Conservation (phyloP, 2,797 vertebrate species). For the Eulemur rubriventer region DNA sequence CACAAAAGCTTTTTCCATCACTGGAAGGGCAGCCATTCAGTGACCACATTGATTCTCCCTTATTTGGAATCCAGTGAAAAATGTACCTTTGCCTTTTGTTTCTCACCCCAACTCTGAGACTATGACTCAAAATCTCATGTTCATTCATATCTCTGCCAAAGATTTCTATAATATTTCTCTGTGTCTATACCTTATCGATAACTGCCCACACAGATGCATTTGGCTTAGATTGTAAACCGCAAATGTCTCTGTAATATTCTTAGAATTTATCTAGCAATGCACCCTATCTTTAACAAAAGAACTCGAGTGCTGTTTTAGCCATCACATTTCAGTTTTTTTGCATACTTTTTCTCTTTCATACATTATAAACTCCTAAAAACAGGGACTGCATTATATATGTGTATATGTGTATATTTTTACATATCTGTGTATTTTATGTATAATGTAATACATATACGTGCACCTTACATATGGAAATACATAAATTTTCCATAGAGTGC, state of each 20-base stretch:
- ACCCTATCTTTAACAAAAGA: not conserved
- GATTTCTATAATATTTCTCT: not conserved
- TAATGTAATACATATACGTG: not conserved
- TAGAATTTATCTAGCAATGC: not conserved
- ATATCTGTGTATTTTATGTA: not conserved
- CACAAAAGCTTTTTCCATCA: not conserved
- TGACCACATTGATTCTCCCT: not conserved
- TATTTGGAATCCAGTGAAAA: slow-evolving; percentile 43
- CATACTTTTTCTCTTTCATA: not conserved
- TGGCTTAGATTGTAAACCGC: not conserved
- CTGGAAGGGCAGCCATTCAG: not conserved
- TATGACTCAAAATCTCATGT: not conserved
- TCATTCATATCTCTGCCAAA: not conserved
- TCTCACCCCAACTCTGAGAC: not conserved
- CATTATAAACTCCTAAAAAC: not conserved
- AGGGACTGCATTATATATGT: not conserved
- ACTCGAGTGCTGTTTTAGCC: not conserved
- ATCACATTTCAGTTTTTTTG: not conserved
- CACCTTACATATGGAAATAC: not conserved
- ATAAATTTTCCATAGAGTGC: not conserved
- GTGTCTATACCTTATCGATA: not conserved
- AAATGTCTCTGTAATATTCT: not conserved
- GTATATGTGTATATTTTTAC: not conserved
- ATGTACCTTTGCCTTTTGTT: slow-evolving; percentile 21
- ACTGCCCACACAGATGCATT: not conserved